These are phyloP conservation scores for Penelope pileata DNA, from an alignment of 2,113 vertebrate species.

Conservation along the genomic window DNA sequence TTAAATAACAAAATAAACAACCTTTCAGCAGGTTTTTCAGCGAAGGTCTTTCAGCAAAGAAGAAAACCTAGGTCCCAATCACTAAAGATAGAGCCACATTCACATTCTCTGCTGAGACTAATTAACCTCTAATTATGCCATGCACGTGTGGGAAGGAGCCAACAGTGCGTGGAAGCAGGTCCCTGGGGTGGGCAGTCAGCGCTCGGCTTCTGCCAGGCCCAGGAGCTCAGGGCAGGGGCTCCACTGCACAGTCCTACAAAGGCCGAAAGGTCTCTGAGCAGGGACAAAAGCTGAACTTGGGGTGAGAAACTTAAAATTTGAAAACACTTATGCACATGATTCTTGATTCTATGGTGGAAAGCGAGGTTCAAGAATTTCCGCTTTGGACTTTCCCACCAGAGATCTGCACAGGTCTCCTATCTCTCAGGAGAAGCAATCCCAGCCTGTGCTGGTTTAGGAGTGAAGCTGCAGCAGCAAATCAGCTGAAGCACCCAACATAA, in stretches of 20 bases:
- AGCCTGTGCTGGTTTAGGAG: background rate
- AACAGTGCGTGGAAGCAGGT: background rate
- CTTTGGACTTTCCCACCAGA: rapidly evolving
- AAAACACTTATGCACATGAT: background rate
- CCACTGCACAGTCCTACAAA: too few relatives aligned
- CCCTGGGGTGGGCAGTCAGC: rapidly evolving
- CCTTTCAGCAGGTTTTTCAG: background rate
- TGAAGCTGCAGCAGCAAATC: background rate
- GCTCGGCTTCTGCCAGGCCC: background rate
- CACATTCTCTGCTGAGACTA: background rate
- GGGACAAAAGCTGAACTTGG: background rate
- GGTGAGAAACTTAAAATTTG: background rate
- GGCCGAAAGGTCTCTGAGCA: background rate
- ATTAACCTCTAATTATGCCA: background rate
- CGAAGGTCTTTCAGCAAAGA: background rate
- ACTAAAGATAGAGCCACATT: background rate
- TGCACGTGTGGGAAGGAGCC: rapidly evolving
- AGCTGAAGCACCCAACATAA: background rate
- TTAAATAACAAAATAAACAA: background rate
- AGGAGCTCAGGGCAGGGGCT: background rate
- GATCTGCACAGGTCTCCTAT: background rate
- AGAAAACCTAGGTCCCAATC: background rate
- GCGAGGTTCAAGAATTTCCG: rapidly evolving
- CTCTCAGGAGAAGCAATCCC: background rate
- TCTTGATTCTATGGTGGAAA: too few relatives aligned